Base-by-base conservation (phyloP, 1,140 invertebrate genomes). In the Brachystomella parvula region DNA sequence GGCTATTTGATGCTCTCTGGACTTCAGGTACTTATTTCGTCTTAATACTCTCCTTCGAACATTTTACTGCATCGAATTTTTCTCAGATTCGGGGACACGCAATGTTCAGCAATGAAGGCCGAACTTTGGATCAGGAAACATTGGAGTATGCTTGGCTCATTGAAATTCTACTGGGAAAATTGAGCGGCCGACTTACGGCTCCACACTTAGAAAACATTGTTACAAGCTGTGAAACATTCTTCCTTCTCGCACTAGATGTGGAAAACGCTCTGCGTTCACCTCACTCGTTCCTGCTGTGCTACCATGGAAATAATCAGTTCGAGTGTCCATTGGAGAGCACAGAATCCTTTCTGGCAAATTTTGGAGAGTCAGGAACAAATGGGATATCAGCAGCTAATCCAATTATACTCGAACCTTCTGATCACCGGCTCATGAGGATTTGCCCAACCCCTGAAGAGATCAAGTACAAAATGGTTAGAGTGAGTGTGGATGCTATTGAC, bases 91-190 rank as follows among this genome's bases (percentile, higher is more conserved):
- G 94, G 71, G 96, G 95, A 1, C 94, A 98, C 79, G 96, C 94
- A 1, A 94, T 98, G 87, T 98, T 98, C 77, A 98, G 94, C 68
- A 89, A 92, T 72, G 85, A 91, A 65, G 93, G 92, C 47, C 79
- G 95, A 57, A 85, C 85, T 32, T 79, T 96, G 26, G 92, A 95
- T 75, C 87, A 94, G 77, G 95, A 98, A 75, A 97, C 94, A 0
- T 76, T 98, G 3, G 96, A 99, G 76, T 99, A 99, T 78, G 92
- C 89, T 0, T 99, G 96, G 96, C 78, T 90, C 64, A 84, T 92
- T 68, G 89, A 92, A 76, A 81, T 90, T 2, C 89, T 91, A 70
- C 74, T 92, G 28, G 89, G 90, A 0, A 90, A 90, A 78, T 76
- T 92, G 9, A 89, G 85, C 58, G 89, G 89, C 0, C 87, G 89